phyloP scores from a whole-genome alignment of 1,140 invertebrate species.

The Apis laboriosa region DNA sequence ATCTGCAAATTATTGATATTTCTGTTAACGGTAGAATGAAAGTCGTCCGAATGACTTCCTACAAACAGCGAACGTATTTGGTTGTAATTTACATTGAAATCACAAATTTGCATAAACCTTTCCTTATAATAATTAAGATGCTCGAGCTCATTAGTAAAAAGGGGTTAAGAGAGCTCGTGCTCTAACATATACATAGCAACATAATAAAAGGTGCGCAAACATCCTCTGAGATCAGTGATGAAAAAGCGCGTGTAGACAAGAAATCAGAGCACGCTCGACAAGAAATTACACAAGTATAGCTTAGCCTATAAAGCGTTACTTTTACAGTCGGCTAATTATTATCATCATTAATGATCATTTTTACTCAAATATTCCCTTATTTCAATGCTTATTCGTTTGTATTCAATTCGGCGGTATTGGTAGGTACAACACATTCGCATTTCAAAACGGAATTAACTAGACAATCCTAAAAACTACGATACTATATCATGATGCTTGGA shows the following conservation, averaged over 20 bases:
- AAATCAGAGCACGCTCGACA: slow-evolving; percentile 16
- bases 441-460: slow-evolving; percentile 48
- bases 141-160: slow-evolving; percentile 15
- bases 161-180: slow-evolving; percentile 16
- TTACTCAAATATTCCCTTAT: slow-evolving; percentile 16
- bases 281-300: slow-evolving; percentile 12
- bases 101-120: slow-evolving; percentile 36
- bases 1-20: not conserved
- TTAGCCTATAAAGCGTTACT: slow-evolving; percentile 53
- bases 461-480: slow-evolving; percentile 32
- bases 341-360: slow-evolving; percentile 39
- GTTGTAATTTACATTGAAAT: not conserved
- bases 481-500: slow-evolving; percentile 34
- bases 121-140: slow-evolving; percentile 27
- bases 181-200: slow-evolving; percentile 27
- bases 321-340: slow-evolving; percentile 45
- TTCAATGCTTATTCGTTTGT: slow-evolving; percentile 14
- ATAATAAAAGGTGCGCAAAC: slow-evolving; percentile 24
- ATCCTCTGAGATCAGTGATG: slow-evolving; percentile 43
- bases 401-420: not conserved
- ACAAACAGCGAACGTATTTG: slow-evolving; percentile 25
- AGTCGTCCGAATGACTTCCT: slow-evolving; percentile 29
- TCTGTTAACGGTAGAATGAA: not conserved
- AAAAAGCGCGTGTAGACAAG: slow-evolving; percentile 35
- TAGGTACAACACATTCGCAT: slow-evolving; percentile 40